Evolutionary conservation across 2,888 invertebrate genomes (phyloP).

Genomic region (Eristalis tenax): DNA sequence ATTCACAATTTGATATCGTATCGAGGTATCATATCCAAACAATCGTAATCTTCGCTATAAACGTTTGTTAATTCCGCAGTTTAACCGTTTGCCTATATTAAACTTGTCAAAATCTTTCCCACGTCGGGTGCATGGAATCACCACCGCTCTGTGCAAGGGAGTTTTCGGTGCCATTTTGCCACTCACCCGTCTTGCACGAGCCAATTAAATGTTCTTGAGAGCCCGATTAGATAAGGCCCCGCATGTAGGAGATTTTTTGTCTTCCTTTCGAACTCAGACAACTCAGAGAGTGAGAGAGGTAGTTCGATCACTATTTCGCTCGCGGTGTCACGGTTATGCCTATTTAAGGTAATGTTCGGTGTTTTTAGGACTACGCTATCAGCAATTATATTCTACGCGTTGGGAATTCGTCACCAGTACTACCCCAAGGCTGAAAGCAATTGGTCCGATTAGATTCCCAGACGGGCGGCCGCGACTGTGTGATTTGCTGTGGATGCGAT

Average conservation of each 20-base stretch:
- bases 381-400: background rate
- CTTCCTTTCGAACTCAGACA: background rate
- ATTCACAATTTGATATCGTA: background rate
- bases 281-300: background rate
- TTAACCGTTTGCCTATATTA: background rate
- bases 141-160: background rate
- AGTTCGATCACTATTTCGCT: background rate
- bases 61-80: background rate
- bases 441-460: background rate
- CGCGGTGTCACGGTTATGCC: constrained; percentile 11
- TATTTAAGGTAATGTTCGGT: constrained; percentile 29
- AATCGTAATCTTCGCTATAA: background rate
- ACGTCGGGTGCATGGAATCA: background rate
- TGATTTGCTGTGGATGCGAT: background rate
- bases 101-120: background rate
- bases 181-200: background rate
- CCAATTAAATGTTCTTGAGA: background rate
- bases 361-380: constrained; percentile 5
- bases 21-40: background rate
- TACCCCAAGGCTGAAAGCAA: background rate
- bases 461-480: background rate
- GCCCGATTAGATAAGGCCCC: background rate
- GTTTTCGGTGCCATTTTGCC: background rate
- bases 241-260: background rate
- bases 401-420: background rate